A percentile compares a stretch with the other conserved stretches of the same genome.
Evolutionary conservation across 2,113 vertebrate genomes (phyloP).

Genomic region (Aegotheles bennettii): DNA sequence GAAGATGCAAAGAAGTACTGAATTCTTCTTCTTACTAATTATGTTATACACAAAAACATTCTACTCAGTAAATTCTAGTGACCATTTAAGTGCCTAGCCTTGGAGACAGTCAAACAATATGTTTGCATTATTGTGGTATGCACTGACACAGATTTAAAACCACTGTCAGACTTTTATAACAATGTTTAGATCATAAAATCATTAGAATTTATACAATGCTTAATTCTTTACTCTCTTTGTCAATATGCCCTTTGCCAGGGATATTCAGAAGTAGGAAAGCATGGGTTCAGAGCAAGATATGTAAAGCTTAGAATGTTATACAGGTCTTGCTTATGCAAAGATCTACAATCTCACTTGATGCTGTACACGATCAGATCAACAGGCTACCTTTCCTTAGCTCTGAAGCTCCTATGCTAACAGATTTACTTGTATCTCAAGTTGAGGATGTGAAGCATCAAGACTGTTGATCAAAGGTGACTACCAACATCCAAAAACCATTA

Average conservation of each 20-base stretch:
- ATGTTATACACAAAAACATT: background rate
- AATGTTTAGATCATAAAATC: background rate
- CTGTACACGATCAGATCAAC: background rate
- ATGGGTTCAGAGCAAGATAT: background rate
- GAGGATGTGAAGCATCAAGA: background rate
- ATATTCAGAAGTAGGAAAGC: background rate
- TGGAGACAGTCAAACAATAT: background rate
- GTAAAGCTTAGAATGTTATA: background rate
- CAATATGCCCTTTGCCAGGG: background rate
- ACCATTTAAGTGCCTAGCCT: background rate
- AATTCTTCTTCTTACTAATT: background rate
- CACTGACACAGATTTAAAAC: background rate
- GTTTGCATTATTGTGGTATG: background rate
- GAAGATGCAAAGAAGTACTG: background rate
- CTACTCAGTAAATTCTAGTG: background rate
- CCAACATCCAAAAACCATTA: background rate
- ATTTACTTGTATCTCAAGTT: background rate
- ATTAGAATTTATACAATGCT: background rate
- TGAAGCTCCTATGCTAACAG: background rate
- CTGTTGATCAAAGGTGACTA: background rate
- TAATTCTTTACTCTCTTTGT: background rate
- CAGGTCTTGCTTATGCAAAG: background rate
- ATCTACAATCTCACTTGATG: background rate
- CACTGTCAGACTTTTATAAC: background rate
- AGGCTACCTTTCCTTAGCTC: background rate